phyloP scores from a whole-genome alignment of 2,113 vertebrate genomes.

The Trichomycterus rosablanca region DNA sequence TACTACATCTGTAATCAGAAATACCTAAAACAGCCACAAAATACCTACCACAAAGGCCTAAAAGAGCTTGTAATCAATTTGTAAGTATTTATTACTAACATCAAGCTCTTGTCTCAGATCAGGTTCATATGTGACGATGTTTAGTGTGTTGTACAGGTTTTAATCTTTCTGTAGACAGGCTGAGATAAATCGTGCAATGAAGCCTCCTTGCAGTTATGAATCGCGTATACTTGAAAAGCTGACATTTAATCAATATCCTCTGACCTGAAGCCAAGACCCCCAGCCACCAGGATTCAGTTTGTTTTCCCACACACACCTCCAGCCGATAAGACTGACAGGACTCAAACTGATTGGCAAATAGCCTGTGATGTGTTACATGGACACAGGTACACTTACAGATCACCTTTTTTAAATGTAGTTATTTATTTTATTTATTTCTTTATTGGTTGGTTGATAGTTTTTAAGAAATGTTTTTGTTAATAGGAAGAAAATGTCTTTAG shows the following conservation, averaged over 20 bases:
- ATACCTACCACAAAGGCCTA: too few relatives aligned
- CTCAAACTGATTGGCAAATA: constrained; percentile 45
- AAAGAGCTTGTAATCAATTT: neutral
- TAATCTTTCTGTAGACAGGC: constrained; percentile 50
- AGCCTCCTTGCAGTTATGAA: constrained; percentile 61
- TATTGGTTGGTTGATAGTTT: too few relatives aligned
- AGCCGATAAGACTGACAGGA: constrained; percentile 45
- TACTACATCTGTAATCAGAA: too few relatives aligned
- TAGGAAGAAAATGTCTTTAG: too few relatives aligned
- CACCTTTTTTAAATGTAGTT: neutral
- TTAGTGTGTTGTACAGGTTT: constrained; percentile 52
- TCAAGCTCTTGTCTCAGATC: constrained; percentile 5
- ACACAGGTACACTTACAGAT: constrained; percentile 21
- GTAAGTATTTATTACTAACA: constrained; percentile 10
- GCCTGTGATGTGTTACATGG: constrained; percentile 41
- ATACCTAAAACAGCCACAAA: too few relatives aligned
- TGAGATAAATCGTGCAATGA: constrained; percentile 58
- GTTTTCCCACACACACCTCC: constrained; percentile 57
- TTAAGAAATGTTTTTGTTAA: too few relatives aligned
- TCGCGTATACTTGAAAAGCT: constrained; percentile 66
- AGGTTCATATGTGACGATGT: constrained; percentile 24
- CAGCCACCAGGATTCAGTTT: constrained; percentile 60
- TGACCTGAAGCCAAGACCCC: constrained; percentile 69
- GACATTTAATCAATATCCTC: constrained; percentile 73
- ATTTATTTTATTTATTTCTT: too few relatives aligned